Evolutionary conservation across 2,888 invertebrate species (phyloP).

Genomic region (Cenopis cana): DNA sequence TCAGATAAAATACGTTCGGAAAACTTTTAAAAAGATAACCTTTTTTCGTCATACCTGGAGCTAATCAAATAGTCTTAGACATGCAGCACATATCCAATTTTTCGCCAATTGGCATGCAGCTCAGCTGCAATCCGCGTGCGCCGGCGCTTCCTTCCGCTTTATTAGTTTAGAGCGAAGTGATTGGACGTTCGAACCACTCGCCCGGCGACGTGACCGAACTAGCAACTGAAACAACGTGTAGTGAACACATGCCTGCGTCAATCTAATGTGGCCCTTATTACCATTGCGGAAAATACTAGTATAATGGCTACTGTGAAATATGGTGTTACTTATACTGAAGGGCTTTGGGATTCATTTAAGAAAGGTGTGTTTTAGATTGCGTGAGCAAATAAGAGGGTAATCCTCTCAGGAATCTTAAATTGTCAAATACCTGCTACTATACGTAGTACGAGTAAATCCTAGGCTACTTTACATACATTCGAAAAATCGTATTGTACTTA

Average conservation of each 20-base stretch:
- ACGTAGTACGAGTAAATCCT: neutral
- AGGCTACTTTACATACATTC: neutral
- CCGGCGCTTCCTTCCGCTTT: slow-evolving; percentile 72
- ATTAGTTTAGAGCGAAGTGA: slow-evolving; percentile 78
- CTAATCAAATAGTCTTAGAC: slow-evolving; percentile 43
- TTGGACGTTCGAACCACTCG: slow-evolving; percentile 72
- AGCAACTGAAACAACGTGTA: slow-evolving; percentile 43
- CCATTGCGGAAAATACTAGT: slow-evolving; percentile 7
- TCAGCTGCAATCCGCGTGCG: slow-evolving; percentile 67
- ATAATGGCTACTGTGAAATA: neutral
- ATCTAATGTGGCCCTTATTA: slow-evolving; percentile 21
- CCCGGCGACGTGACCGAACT: slow-evolving; percentile 67
- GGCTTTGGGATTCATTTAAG: slow-evolving; percentile 10
- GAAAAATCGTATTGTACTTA: too few species aligned
- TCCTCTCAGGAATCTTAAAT: neutral
- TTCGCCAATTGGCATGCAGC: slow-evolving; percentile 53
- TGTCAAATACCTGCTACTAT: neutral
- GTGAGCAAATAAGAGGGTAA: neutral
- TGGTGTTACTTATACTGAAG: neutral
- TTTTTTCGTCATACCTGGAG: slow-evolving; percentile 45
- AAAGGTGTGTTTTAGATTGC: slow-evolving; percentile 20
- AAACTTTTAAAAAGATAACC: slow-evolving; percentile 13
- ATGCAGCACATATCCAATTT: slow-evolving; percentile 46
- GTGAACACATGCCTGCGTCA: slow-evolving; percentile 22
- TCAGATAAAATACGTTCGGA: neutral